These are phyloP conservation scores for Rutpela maculata DNA, from an alignment of 2,888 invertebrate species.

Conservation along the genomic window DNA sequence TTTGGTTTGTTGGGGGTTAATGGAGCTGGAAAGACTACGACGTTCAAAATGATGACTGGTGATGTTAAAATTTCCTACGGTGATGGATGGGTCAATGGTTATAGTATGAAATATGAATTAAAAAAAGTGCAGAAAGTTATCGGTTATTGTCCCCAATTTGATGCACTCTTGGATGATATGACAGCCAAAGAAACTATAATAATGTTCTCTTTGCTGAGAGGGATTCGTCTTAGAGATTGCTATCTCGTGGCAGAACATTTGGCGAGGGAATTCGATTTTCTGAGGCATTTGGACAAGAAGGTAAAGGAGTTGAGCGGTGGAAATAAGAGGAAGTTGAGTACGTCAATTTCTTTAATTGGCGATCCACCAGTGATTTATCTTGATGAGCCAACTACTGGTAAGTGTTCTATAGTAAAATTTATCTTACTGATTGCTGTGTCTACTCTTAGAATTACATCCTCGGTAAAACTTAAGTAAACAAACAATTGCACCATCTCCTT, in stretches of 20 bases:
- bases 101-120: conserved; percentile 74
- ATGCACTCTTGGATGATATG: conserved; percentile 76
- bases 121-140: conserved; percentile 77
- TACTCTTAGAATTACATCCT: not conserved
- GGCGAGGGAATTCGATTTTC: conserved; percentile 72
- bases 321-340: conserved; percentile 77
- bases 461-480: too few relatives aligned
- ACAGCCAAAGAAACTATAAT: conserved; percentile 76
- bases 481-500: too few relatives aligned
- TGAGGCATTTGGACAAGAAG: conserved; percentile 73
- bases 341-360: conserved; percentile 76
- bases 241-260: conserved; percentile 68
- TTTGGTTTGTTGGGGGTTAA: conserved; percentile 90
- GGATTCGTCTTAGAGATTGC: conserved; percentile 69
- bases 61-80: conserved; percentile 84
- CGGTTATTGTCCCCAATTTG: conserved; percentile 78
- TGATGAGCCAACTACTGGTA: conserved; percentile 77
- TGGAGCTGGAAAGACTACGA: conserved; percentile 91
- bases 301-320: conserved; percentile 75
- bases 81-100: conserved; percentile 78
- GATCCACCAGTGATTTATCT: conserved; percentile 76
- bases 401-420: conserved; percentile 24
- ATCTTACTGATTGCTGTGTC: not conserved
- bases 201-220: conserved; percentile 76
- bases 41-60: conserved; percentile 94